Evolutionary conservation across 1,140 invertebrate genomes (phyloP).

Genomic region (Heliothis virescens): DNA sequence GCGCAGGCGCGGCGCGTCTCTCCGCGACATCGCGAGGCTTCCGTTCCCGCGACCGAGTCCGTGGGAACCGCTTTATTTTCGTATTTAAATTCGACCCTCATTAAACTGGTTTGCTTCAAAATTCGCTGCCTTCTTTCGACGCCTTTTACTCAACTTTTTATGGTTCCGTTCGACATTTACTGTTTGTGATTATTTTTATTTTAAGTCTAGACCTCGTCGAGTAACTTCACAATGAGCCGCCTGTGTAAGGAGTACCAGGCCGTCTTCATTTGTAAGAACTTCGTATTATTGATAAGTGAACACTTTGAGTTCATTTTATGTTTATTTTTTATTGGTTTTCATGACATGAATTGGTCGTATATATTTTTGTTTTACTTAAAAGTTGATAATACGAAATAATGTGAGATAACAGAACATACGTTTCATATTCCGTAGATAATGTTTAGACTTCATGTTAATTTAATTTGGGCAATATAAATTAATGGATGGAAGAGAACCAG

Average conservation of each 20-base stretch:
- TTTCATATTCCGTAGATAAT: constrained; percentile 60
- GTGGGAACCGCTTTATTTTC: constrained; percentile 85
- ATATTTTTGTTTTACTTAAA: constrained; percentile 40
- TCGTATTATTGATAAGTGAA: constrained; percentile 49
- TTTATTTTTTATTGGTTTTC: constrained; percentile 20
- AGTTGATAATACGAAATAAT: constrained; percentile 28
- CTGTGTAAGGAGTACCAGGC: constrained; percentile 64
- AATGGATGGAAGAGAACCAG: constrained; percentile 65
- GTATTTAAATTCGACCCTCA: constrained; percentile 85
- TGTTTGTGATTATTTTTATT: constrained; percentile 76
- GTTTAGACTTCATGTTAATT: constrained; percentile 67
- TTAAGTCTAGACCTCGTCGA: constrained; percentile 73
- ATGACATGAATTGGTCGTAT: constrained; percentile 28
- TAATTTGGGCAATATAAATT: constrained; percentile 72
- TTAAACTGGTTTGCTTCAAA: constrained; percentile 85
- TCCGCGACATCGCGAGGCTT: constrained; percentile 77
- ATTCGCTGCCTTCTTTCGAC: constrained; percentile 86
- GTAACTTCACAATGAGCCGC: constrained; percentile 68
- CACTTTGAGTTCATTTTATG: constrained; percentile 3
- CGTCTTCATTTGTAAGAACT: constrained; percentile 70
- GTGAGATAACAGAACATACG: constrained; percentile 37
- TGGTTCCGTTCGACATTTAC: constrained; percentile 85
- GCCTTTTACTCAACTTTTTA: constrained; percentile 86
- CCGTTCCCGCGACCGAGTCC: constrained; percentile 84
- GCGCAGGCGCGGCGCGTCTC: constrained; percentile 65